These are phyloP conservation scores for Toxonevra muliebris DNA, from an alignment of 2,888 invertebrate genomes.

Conservation along the genomic window DNA sequence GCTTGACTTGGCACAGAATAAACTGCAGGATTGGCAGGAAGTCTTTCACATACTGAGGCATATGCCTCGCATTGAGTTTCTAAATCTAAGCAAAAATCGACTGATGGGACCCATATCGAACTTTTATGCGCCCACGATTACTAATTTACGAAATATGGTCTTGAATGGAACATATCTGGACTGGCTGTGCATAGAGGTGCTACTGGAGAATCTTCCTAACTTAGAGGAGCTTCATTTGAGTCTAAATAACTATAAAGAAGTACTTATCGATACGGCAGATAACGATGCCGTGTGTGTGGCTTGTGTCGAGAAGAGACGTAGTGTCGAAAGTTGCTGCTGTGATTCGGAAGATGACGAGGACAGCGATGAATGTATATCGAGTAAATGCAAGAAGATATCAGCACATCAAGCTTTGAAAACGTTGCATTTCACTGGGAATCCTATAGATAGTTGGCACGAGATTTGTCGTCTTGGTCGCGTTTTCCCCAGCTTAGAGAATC, in stretches of 20 bases:
- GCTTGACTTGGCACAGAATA: conserved; percentile 92
- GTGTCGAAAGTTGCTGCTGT: conserved; percentile 38
- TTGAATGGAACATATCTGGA: conserved; percentile 87
- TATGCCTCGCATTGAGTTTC: conserved; percentile 88
- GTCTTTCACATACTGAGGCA: conserved; percentile 87
- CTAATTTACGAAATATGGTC: conserved; percentile 78
- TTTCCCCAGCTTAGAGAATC: conserved; percentile 85
- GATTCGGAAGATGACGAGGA: conserved; percentile 32
- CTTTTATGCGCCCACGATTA: conserved; percentile 60
- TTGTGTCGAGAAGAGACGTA: conserved; percentile 15
- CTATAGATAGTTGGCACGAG: conserved; percentile 84
- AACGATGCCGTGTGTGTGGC: conserved; percentile 9
- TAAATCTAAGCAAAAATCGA: conserved; percentile 91
- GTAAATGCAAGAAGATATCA: conserved; percentile 53
- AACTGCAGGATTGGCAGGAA: conserved; percentile 88
- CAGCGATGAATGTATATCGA: conserved; percentile 9
- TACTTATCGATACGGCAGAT: conserved; percentile 70
- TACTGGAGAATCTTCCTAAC: conserved; percentile 79
- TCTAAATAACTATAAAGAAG: conserved; percentile 84
- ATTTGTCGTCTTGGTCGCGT: conserved; percentile 83
- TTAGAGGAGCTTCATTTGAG: conserved; percentile 93
- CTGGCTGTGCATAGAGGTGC: conserved; percentile 82
- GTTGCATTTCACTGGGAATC: conserved; percentile 89
- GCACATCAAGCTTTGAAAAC: conserved; percentile 77
- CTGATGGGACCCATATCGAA: conserved; percentile 76